Evolutionary conservation across 2,113 vertebrate genomes (phyloP).

Genomic region (Rhinolophus sinicus): DNA sequence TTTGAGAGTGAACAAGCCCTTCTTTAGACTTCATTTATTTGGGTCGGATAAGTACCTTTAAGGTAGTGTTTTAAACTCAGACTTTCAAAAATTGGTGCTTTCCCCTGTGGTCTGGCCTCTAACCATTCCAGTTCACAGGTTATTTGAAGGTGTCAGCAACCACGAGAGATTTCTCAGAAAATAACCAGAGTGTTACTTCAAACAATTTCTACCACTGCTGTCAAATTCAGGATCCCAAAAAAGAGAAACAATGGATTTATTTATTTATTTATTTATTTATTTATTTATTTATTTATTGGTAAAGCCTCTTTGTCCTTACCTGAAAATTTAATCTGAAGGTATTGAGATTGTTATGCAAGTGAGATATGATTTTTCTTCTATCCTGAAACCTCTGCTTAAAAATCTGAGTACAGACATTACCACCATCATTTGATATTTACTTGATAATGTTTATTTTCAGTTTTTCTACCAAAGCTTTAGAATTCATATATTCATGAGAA

Average conservation of each 20-base stretch:
- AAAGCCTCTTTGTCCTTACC: constrained; percentile 18
- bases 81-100: not conserved
- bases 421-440: not conserved
- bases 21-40: not conserved
- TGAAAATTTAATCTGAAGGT: constrained; percentile 51
- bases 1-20: not conserved
- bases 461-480: not conserved
- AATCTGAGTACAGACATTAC: not conserved
- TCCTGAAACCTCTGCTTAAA: not conserved
- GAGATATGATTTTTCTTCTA: not conserved
- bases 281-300: not conserved
- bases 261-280: too few species aligned
- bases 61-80: not conserved
- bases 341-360: not conserved
- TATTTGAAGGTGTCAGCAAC: constrained; percentile 61
- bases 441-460: constrained; percentile 13
- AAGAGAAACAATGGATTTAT: constrained; percentile 3
- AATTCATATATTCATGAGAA: not conserved
- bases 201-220: constrained; percentile 35
- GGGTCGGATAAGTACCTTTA: not conserved
- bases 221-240: constrained; percentile 37
- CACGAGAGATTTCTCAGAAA: constrained; percentile 62
- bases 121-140: constrained; percentile 49
- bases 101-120: not conserved
- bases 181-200: constrained; percentile 48